A percentile compares a stretch with the other conserved stretches of the same genome.
These are phyloP conservation scores for Hepsetus odoe DNA, from an alignment of 2,113 vertebrate genomes.

Conservation along the genomic window DNA sequence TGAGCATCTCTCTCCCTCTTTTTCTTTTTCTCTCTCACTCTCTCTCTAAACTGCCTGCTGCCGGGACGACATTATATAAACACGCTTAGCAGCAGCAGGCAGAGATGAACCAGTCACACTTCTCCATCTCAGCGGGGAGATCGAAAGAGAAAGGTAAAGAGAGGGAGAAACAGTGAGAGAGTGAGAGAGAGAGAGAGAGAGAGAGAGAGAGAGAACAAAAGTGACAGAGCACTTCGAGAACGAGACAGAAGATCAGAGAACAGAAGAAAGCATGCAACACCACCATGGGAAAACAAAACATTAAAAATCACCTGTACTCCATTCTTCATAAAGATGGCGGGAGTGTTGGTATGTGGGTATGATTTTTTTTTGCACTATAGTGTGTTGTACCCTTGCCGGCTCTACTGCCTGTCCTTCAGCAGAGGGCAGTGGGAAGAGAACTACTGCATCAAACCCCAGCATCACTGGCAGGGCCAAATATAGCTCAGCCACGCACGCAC, in stretches of 20 bases:
- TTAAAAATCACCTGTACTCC: slow-evolving; percentile 27
- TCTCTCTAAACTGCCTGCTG: slow-evolving; percentile 60
- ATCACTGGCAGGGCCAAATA: slow-evolving; percentile 68
- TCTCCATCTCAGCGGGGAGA: background rate
- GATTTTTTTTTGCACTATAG: too few relatives aligned
- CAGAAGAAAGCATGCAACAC: background rate
- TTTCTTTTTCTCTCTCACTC: slow-evolving; percentile 9
- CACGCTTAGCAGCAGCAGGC: slow-evolving; percentile 67
- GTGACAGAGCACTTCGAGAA: background rate
- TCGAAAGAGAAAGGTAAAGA: background rate
- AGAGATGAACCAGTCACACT: slow-evolving; percentile 36
- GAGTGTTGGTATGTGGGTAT: background rate
- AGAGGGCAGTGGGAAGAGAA: slow-evolving; percentile 67
- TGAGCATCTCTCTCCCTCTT: background rate
- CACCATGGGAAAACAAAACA: background rate
- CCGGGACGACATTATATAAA: slow-evolving; percentile 75
- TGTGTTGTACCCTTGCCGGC: background rate
- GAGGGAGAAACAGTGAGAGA: background rate
- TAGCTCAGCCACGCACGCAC: slow-evolving; percentile 64
- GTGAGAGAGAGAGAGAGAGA: background rate
- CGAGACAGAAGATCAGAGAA: background rate
- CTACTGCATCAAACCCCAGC: slow-evolving; percentile 69
- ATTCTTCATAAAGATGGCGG: slow-evolving; percentile 17
- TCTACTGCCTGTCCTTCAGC: slow-evolving; percentile 70
- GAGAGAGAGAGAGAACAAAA: background rate